Conservation (phyloP, 2,113 vertebrate genomes). For the Murina feae region DNA sequence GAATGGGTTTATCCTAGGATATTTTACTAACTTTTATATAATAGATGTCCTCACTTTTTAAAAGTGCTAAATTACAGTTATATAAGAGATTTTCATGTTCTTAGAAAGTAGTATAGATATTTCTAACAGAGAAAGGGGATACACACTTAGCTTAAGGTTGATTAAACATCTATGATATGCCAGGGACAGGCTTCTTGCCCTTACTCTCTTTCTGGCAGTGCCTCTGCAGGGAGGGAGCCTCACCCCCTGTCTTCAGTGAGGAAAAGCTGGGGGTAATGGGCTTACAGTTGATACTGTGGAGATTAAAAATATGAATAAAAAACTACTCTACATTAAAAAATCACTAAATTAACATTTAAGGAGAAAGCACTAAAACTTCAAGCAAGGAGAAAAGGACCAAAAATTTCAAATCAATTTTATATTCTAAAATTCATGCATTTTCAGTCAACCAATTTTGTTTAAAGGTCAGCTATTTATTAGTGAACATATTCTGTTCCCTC, state of each 20-base stretch:
- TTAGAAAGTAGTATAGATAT: not conserved
- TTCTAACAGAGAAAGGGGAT: not conserved
- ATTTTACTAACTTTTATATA: not conserved
- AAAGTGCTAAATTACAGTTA: not conserved
- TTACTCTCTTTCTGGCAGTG: not conserved
- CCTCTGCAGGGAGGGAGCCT: not conserved
- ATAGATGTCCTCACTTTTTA: not conserved
- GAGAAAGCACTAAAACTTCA: not conserved
- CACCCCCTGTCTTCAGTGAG: not conserved
- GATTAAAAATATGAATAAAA: not conserved
- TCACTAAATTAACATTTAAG: not conserved
- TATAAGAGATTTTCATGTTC: not conserved
- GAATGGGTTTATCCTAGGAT: not conserved
- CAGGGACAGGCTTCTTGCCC: not conserved
- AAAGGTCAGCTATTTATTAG: not conserved
- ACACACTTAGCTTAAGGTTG: not conserved
- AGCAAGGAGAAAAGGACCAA: not conserved
- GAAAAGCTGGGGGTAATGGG: not conserved
- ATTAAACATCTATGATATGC: not conserved
- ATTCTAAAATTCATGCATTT: not conserved
- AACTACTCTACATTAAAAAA: not conserved
- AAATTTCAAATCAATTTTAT: not conserved
- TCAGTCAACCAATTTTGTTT: not conserved
- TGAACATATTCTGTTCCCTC: not conserved
- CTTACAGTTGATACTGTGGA: not conserved